A percentile compares a stretch with the other conserved stretches of the same genome.
phyloP scores from a whole-genome alignment of 2,113 vertebrate genomes.

The Sphyrna mokarran region DNA sequence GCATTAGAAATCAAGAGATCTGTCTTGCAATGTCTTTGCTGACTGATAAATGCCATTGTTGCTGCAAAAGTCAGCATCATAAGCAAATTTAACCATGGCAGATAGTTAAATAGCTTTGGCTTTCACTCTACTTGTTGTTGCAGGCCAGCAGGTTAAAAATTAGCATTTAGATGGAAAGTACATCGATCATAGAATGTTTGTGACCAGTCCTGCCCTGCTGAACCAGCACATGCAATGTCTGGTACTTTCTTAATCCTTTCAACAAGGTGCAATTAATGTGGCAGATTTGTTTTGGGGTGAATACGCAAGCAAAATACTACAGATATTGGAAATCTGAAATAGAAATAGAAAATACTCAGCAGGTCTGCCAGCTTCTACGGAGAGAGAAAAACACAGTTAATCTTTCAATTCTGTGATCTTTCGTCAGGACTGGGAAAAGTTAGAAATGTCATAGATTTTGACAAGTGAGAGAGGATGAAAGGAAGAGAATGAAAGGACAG shows the following conservation, averaged over 20 bases:
- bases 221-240: background rate
- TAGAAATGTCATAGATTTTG: background rate
- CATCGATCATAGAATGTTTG: background rate
- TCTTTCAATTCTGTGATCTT: background rate
- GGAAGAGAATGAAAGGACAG: background rate
- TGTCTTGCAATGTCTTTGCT: background rate
- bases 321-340: background rate
- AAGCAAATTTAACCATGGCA: background rate
- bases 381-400: background rate
- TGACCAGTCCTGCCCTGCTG: background rate
- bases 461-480: background rate
- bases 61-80: background rate
- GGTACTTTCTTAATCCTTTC: background rate
- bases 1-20: background rate
- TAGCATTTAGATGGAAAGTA: background rate
- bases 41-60: background rate
- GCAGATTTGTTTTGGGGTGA: background rate
- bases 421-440: background rate
- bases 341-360: background rate
- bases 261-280: background rate
- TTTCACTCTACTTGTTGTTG: background rate
- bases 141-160: background rate
- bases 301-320: background rate
- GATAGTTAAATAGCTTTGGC: background rate
- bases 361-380: background rate